Conservation (phyloP, 2,113 vertebrate genomes). For the Microtus montanus region DNA sequence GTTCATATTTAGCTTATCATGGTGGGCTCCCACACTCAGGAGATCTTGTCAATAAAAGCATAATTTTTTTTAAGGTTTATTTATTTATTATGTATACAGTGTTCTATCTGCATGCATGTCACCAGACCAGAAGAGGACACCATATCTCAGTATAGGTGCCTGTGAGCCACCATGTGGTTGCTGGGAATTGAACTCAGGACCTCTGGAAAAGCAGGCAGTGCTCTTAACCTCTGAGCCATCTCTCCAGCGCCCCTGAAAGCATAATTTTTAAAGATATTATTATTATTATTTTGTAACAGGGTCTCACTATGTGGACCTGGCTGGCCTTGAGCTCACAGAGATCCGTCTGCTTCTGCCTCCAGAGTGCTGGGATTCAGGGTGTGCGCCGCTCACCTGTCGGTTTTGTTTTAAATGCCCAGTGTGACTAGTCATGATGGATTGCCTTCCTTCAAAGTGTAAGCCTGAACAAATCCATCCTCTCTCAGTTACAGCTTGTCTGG, state of each 20-base stretch:
- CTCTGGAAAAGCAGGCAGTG: too few relatives aligned
- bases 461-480: neutral
- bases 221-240: too few relatives aligned
- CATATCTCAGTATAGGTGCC: too few relatives aligned
- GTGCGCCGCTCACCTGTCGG: fast-evolving
- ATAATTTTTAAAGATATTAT: neutral
- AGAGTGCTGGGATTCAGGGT: neutral
- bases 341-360: neutral
- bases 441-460: neutral
- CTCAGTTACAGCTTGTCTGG: neutral
- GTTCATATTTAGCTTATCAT: too few relatives aligned
- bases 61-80: neutral
- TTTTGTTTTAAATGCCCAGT: neutral
- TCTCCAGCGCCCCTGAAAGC: neutral
- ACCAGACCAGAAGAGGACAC: too few relatives aligned
- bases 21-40: too few relatives aligned
- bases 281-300: neutral
- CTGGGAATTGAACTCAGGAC: too few relatives aligned
- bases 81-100: too few relatives aligned
- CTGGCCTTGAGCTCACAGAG: neutral
- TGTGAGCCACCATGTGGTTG: too few relatives aligned
- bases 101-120: too few relatives aligned
- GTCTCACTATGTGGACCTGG: neutral
- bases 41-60: neutral
- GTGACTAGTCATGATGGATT: neutral